Percentiles rank a stretch among this genome's conserved stretches.
Conservation (phyloP, 2,797 vertebrate genomes). For the Xerus rutilus region DNA sequence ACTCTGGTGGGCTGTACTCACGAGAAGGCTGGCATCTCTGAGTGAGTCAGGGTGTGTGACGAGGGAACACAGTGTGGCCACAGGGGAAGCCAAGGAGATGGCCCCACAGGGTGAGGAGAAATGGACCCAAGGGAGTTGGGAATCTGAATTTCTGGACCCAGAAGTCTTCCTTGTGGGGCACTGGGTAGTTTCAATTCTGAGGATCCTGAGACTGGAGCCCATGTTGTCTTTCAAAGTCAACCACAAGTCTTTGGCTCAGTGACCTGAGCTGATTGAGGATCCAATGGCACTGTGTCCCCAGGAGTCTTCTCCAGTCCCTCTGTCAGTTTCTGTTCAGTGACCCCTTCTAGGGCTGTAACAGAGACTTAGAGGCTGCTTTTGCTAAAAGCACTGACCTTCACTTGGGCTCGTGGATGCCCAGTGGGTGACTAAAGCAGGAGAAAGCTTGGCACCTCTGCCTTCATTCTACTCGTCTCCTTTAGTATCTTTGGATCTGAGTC, state of each 20-base stretch:
- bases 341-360: not conserved
- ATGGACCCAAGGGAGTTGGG: not conserved
- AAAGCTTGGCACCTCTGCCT: too few relatives aligned
- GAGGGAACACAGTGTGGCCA: not conserved
- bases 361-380: too few relatives aligned
- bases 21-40: not conserved
- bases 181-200: not conserved
- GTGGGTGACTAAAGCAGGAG: too few relatives aligned
- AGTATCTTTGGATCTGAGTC: too few relatives aligned
- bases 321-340: not conserved
- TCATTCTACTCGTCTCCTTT: too few relatives aligned
- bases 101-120: not conserved
- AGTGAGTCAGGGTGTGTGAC: not conserved
- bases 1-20: not conserved
- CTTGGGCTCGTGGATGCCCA: too few relatives aligned
- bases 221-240: not conserved
- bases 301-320: not conserved
- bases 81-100: not conserved
- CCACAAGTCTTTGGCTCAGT: not conserved
- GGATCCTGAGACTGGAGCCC: not conserved
- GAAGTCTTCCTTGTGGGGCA: not conserved
- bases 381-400: too few relatives aligned
- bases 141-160: not conserved
- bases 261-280: not conserved
- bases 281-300: not conserved